Percentiles rank a stretch among this genome's conserved stretches.
These are phyloP conservation scores for Callyntrura guangdongensis DNA, from an alignment of 2,888 invertebrate species.

Conservation along the genomic window DNA sequence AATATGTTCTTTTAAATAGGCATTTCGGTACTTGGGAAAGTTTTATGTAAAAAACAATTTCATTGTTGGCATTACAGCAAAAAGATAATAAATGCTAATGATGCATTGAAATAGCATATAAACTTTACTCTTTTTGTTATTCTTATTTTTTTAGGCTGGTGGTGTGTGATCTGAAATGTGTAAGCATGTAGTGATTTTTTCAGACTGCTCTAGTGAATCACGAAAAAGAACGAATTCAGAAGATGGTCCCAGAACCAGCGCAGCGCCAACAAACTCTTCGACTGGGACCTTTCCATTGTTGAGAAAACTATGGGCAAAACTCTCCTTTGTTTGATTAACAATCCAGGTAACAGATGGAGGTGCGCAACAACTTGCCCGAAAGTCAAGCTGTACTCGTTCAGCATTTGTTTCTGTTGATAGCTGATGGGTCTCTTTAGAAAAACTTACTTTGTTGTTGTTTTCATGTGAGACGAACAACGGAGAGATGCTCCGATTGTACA, in stretches of 20 bases:
- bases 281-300: slow-evolving; percentile 51
- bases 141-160: background rate
- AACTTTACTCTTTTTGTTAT: background rate
- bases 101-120: slow-evolving; percentile 12
- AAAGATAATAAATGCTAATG: slow-evolving; percentile 38
- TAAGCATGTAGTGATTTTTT: background rate
- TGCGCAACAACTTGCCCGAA: background rate
- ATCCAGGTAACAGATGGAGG: slow-evolving; percentile 39
- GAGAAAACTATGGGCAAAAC: slow-evolving; percentile 23
- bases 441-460: background rate
- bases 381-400: background rate
- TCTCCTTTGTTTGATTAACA: slow-evolving; percentile 23
- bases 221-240: background rate
- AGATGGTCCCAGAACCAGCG: background rate
- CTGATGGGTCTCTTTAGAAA: background rate
- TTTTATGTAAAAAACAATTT: slow-evolving; percentile 18
- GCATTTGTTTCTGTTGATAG: background rate
- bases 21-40: slow-evolving; percentile 2
- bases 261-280: slow-evolving; percentile 23
- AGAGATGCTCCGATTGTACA: background rate
- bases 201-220: too few relatives aligned
- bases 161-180: background rate
- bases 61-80: slow-evolving; percentile 13
- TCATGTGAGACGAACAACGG: background rate
- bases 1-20: too few relatives aligned